Evolutionary conservation across 2,797 vertebrate species (phyloP).

Genomic region (Telmatherina bonti): DNA sequence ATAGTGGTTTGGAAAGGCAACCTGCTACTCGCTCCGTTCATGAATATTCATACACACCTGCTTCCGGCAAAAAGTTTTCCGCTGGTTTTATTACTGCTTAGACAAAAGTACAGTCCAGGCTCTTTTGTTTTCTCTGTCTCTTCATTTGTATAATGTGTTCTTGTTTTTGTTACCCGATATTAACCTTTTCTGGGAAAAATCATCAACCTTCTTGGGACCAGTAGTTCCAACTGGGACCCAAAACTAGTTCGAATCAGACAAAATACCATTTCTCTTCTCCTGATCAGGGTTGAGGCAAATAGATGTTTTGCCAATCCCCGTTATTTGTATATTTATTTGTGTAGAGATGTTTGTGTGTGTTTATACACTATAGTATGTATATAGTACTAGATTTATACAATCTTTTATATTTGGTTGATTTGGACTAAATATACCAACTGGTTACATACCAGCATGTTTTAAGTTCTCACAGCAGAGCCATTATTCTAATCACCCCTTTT

Average conservation of each 20-base stretch:
- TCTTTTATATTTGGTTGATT: no score
- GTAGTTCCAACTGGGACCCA: background rate
- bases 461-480: slow-evolving; percentile 56
- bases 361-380: no score
- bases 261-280: slow-evolving; percentile 25
- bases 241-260: background rate
- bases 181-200: background rate
- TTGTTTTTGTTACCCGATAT: background rate
- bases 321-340: no score
- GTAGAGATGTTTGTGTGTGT: no score
- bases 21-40: slow-evolving; percentile 61
- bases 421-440: no score
- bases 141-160: background rate
- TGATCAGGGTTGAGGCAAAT: slow-evolving; percentile 15
- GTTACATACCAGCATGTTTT: slow-evolving; percentile 59
- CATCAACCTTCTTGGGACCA: background rate
- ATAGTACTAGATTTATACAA: no score
- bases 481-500: slow-evolving; percentile 61
- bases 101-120: slow-evolving; percentile 68
- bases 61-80: slow-evolving; percentile 72
- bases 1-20: slow-evolving; percentile 68
- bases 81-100: slow-evolving; percentile 60
- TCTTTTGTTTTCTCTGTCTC: slow-evolving; percentile 43
- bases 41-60: slow-evolving; percentile 87
- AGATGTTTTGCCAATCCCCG: no score